A percentile compares a stretch with the other conserved stretches of the same genome.
Evolutionary conservation across 2,888 invertebrate species (phyloP).

Genomic region (Latrodectus hesperus): DNA sequence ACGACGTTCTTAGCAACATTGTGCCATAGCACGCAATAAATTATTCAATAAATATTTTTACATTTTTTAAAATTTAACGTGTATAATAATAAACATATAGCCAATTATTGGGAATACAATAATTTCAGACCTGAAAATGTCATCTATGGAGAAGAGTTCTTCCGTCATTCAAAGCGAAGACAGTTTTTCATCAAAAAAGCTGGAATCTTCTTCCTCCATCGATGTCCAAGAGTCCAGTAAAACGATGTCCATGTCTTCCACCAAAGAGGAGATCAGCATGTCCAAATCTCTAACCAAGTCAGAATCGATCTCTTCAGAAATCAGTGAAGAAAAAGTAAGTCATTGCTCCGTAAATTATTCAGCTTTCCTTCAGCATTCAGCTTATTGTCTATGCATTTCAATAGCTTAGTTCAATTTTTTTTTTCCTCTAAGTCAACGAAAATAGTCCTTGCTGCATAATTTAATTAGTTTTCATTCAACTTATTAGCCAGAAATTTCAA

Average conservation of each 20-base stretch:
- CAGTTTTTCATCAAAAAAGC: conserved; percentile 43
- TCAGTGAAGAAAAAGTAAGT: conserved; percentile 60
- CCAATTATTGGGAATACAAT: not conserved
- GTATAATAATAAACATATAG: too few species aligned
- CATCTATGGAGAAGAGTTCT: conserved; percentile 47
- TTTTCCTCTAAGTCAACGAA: too few species aligned
- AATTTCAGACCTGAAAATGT: conserved; percentile 43
- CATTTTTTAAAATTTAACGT: too few species aligned
- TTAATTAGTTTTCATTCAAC: too few species aligned
- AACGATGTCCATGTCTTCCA: conserved; percentile 30
- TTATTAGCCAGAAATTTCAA: too few species aligned
- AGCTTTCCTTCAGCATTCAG: too few species aligned
- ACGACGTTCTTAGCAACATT: too few species aligned
- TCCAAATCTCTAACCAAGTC: conserved; percentile 56
- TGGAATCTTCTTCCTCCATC: conserved; percentile 48
- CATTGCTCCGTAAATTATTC: not conserved
- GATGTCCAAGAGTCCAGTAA: conserved; percentile 55
- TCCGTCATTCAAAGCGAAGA: conserved; percentile 52
- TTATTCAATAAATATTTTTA: too few species aligned
- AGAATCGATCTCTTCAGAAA: conserved; percentile 55
- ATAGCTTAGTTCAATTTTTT: too few species aligned
- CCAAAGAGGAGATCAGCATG: conserved; percentile 59
- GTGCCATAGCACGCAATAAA: too few species aligned
- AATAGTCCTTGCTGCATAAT: too few species aligned
- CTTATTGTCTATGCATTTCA: too few species aligned